phyloP scores from a whole-genome alignment of 2,888 invertebrate species.

The Dasypolia templi region DNA sequence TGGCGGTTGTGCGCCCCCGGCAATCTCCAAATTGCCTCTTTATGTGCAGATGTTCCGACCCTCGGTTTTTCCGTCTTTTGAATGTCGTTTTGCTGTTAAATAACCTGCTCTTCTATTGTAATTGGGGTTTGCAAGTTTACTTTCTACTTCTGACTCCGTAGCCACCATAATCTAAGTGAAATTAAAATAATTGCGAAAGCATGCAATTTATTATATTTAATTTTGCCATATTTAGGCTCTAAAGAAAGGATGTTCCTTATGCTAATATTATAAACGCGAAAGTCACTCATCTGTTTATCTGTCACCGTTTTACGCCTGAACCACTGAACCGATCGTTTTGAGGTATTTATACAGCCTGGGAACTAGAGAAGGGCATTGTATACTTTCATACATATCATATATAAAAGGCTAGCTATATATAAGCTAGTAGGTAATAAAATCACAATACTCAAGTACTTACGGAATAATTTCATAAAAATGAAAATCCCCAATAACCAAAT shows the following conservation, averaged over 20 bases:
- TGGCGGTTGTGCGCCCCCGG: constrained; percentile 88
- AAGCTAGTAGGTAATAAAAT: not conserved
- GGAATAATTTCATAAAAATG: constrained; percentile 12
- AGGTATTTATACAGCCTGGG: not conserved
- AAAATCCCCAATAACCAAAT: constrained; percentile 39
- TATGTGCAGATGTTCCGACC: constrained; percentile 90
- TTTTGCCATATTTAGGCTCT: not conserved
- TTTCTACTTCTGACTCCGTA: constrained; percentile 68
- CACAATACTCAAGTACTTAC: constrained; percentile 10
- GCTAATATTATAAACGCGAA: not conserved
- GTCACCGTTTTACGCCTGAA: not conserved
- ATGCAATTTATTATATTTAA: not conserved
- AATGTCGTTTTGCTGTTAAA: constrained; percentile 90
- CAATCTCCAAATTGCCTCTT: constrained; percentile 91
- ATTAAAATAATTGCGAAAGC: constrained; percentile 31
- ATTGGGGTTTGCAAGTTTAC: constrained; percentile 84
- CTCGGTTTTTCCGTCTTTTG: constrained; percentile 90
- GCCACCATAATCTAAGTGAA: constrained; percentile 35
- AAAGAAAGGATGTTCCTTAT: not conserved
- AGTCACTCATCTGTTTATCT: not conserved
- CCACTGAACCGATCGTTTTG: not conserved
- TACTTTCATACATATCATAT: too few relatives aligned
- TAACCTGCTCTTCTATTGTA: constrained; percentile 89
- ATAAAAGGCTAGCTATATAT: too few relatives aligned
- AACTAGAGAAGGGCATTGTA: not conserved